These are phyloP conservation scores for Cheilosia scutellata DNA, from an alignment of 2,888 invertebrate genomes.

Conservation along the genomic window DNA sequence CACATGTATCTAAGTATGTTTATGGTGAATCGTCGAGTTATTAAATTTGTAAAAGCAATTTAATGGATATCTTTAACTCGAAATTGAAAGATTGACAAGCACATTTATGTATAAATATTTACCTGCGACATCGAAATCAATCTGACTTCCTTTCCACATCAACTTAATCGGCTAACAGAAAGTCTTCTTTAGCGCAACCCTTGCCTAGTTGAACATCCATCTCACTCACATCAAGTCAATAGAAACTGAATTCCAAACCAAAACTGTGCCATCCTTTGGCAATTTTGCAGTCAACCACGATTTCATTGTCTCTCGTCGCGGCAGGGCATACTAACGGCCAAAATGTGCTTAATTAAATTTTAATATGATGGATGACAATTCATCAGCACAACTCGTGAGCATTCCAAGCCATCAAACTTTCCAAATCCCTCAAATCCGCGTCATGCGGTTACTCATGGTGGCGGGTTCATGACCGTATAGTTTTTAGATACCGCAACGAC, in stretches of 20 bases:
- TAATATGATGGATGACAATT: conserved; percentile 70
- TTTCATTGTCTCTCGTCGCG: conserved; percentile 14
- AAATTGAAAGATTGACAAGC: no score
- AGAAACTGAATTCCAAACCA: background rate
- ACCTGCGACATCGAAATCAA: no score
- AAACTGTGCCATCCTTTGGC: background rate
- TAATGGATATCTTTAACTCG: no score
- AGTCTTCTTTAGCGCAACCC: no score
- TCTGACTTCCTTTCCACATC: no score
- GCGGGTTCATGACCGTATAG: conserved; percentile 12
- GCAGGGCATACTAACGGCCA: background rate
- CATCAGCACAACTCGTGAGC: conserved; percentile 36
- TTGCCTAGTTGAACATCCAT: background rate
- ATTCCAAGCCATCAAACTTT: conserved; percentile 48
- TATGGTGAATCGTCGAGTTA: no score
- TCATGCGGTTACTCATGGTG: conserved; percentile 42
- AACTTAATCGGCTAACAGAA: no score
- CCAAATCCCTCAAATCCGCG: conserved; percentile 50
- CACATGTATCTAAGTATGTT: no score
- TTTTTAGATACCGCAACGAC: conserved; percentile 25
- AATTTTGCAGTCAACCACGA: conserved; percentile 36
- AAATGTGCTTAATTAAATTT: conserved; percentile 65
- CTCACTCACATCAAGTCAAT: background rate
- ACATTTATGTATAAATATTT: no score
- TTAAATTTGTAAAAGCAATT: no score